Evolutionary conservation across 2,113 vertebrate genomes (phyloP).

Genomic region (Silurus meridionalis): DNA sequence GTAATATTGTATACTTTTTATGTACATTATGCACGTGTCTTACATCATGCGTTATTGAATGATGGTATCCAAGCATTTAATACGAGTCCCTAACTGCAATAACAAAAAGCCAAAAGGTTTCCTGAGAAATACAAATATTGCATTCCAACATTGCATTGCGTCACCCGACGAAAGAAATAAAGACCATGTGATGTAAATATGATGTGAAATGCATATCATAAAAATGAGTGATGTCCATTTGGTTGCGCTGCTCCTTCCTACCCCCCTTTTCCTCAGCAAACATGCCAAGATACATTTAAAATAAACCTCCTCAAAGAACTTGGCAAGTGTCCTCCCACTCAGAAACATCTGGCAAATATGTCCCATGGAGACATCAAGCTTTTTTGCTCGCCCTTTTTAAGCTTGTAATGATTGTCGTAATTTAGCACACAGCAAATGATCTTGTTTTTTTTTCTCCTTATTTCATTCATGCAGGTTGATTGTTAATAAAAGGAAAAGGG

Average conservation of each 20-base stretch:
- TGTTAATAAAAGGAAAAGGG: slow-evolving; percentile 40
- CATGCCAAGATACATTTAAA: slow-evolving; percentile 59
- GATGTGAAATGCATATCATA: slow-evolving; percentile 58
- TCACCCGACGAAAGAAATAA: slow-evolving; percentile 22
- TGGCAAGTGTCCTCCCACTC: slow-evolving; percentile 45
- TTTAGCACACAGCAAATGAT: slow-evolving; percentile 56
- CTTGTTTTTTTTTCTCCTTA: slow-evolving; percentile 51
- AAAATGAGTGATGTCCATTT: slow-evolving; percentile 67
- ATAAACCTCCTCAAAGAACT: slow-evolving; percentile 62
- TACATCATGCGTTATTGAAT: too few relatives aligned
- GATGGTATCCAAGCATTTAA: too few relatives aligned
- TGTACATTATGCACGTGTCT: too few relatives aligned
- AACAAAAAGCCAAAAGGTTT: neutral
- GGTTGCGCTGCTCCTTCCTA: slow-evolving; percentile 40
- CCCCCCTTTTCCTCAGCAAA: slow-evolving; percentile 44
- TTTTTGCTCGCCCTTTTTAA: slow-evolving; percentile 49
- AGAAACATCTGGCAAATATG: slow-evolving; percentile 64
- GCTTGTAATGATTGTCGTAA: slow-evolving; percentile 59
- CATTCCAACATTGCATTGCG: neutral
- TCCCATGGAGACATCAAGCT: slow-evolving; percentile 42
- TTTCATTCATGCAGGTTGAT: slow-evolving; percentile 55
- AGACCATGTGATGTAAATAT: slow-evolving; percentile 29
- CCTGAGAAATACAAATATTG: neutral
- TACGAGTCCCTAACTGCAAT: too few relatives aligned
- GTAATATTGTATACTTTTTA: too few relatives aligned